phyloP scores from a whole-genome alignment of 2,797 vertebrate species.

The Karalla daura region DNA sequence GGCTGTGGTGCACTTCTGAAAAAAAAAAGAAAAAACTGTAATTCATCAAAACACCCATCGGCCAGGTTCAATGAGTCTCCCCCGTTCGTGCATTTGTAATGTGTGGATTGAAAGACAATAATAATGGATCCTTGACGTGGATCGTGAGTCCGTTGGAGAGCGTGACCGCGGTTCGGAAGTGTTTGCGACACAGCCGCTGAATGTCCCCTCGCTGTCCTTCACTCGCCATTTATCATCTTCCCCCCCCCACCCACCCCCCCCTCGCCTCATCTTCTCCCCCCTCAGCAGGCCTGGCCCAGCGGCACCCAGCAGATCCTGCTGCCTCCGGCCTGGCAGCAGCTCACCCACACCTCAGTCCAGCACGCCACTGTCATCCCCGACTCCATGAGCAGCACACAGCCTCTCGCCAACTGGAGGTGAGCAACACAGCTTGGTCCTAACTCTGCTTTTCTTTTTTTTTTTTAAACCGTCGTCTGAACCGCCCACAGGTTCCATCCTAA shows the following conservation, averaged over 20 bases:
- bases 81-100: constrained; percentile 16
- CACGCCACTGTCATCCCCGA: constrained; percentile 96
- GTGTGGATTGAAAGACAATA: constrained; percentile 11
- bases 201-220: constrained; percentile 13
- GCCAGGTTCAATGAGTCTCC: constrained; percentile 4
- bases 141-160: constrained; percentile 7
- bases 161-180: not conserved
- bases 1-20: constrained; percentile 35
- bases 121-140: not conserved
- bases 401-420: constrained; percentile 97
- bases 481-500: not conserved
- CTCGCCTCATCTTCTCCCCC: constrained; percentile 22
- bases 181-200: constrained; percentile 7
- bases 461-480: constrained; percentile 10
- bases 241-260: constrained; percentile 9
- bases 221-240: not conserved
- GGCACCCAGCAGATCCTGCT: constrained; percentile 98
- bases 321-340: constrained; percentile 97
- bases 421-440: constrained; percentile 15
- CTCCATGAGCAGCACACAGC: constrained; percentile 93
- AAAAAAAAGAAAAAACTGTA: constrained; percentile 26
- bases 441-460: not conserved
- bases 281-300: constrained; percentile 97
- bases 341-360: constrained; percentile 97
- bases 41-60: constrained; percentile 50